Base-by-base conservation (phyloP, 2,113 vertebrate genomes). In the Corythornis cristatus region DNA sequence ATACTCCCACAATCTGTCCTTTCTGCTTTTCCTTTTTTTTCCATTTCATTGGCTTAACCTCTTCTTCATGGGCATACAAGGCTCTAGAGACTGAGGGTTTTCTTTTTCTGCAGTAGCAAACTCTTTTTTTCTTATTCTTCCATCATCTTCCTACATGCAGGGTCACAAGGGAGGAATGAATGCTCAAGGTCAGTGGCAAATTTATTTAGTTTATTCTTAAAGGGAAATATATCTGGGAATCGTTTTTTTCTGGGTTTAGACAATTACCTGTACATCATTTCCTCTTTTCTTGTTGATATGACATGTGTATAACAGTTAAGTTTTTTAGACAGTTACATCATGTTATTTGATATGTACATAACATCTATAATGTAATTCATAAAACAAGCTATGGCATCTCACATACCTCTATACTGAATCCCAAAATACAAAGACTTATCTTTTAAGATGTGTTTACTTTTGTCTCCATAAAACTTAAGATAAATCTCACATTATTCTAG, bases 231-330 rank as follows among this genome's bases (percentile, higher is more conserved):
- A 84, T 43, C 40, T 93, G 67, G 26, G 53, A 79, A 87, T 81
- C 0, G 61, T 62, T 95, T 37, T 37, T 64, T 64, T 53, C 64
- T 33, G 31, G 15, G 26, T 94, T 95, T 61, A 93, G 73, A 90
- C 40, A 81, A 58, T 90, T 89, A 54, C 71, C 64, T 75, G 42
- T 37, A 83, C 15, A 62, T 83, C 17, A 75, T 76, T 62, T 93
- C 57, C 62, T 89, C 62, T 66, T 83, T 89, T 95, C 68, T 75
- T 82, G 56, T 65, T 95, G 71, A 75, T 72, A 50, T 45, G 64
- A 70, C 28, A 51, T 23, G 11, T 70, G 13, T 10, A 73, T 86
- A 88, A 67, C 37, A 65, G 53, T 86, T 54, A 54, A 11, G 0
- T n/a, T 60, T 92, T 81, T 75, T 64, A 86, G 54, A 65, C 26